A percentile compares a stretch with the other conserved stretches of the same genome.
These are phyloP conservation scores for Sericinus montela DNA, from an alignment of 2,888 invertebrate species.

Conservation along the genomic window DNA sequence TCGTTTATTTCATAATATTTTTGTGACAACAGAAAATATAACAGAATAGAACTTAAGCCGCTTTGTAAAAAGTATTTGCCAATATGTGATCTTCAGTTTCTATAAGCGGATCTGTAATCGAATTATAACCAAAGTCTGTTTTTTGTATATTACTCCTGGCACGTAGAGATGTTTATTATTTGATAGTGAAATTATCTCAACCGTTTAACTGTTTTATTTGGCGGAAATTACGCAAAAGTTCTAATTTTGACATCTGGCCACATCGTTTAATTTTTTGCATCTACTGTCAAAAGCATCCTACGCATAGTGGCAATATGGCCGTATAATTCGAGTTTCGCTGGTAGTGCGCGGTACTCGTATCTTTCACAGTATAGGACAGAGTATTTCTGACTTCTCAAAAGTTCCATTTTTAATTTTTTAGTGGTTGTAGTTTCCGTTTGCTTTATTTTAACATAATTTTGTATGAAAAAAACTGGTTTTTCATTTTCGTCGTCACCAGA, in stretches of 20 bases:
- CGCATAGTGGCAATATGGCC: conserved; percentile 72
- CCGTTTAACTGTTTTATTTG: too few relatives aligned
- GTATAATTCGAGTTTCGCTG: conserved; percentile 74
- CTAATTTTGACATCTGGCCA: conserved; percentile 29
- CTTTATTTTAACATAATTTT: conserved; percentile 53
- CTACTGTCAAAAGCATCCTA: conserved; percentile 29
- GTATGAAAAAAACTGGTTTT: conserved; percentile 59
- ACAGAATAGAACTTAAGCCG: too few relatives aligned
- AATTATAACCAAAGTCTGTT: too few relatives aligned
- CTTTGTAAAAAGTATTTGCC: too few relatives aligned
- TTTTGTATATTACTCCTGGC: too few relatives aligned
- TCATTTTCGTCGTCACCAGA: conserved; percentile 75
- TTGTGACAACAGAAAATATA: too few relatives aligned
- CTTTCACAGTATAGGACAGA: conserved; percentile 62
- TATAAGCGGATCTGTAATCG: too few relatives aligned
- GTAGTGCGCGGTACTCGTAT: conserved; percentile 73
- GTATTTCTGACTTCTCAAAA: conserved; percentile 69
- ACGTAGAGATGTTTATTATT: too few relatives aligned
- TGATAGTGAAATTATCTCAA: too few relatives aligned
- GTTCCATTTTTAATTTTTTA: conserved; percentile 71
- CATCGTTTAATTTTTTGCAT: conserved; percentile 28
- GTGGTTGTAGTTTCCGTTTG: conserved; percentile 62
- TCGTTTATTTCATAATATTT: too few relatives aligned
- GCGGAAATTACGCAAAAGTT: conserved; percentile 32
- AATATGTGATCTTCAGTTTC: too few relatives aligned